Evolutionary conservation across 2,797 vertebrate species (phyloP).

Genomic region (Moxostoma hubbsi): DNA sequence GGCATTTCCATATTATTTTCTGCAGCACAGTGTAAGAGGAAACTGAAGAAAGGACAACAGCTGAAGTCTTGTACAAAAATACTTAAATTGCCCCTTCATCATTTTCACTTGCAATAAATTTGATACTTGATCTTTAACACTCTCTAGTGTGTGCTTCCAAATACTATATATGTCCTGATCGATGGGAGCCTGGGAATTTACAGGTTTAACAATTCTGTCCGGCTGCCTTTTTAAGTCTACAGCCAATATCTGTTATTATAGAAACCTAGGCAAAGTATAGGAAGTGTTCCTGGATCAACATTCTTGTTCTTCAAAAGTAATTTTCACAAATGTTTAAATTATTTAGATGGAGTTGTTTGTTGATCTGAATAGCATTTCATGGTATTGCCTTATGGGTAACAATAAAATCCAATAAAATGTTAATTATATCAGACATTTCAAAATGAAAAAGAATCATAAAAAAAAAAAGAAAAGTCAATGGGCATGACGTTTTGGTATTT

Average conservation of each 20-base stretch:
- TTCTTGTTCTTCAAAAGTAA: too few species aligned
- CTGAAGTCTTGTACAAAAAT: conserved; percentile 4
- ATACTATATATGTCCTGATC: too few species aligned
- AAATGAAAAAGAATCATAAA: neutral
- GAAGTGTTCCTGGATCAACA: too few species aligned
- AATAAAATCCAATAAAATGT: neutral
- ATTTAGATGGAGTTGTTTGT: neutral
- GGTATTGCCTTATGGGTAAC: neutral
- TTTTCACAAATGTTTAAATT: neutral
- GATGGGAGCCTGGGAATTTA: too few species aligned
- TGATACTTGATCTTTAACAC: neutral
- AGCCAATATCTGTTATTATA: neutral
- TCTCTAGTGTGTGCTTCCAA: neutral
- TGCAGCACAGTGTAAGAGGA: neutral
- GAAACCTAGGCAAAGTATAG: too few species aligned
- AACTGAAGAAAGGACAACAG: neutral
- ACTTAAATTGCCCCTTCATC: conserved; percentile 16
- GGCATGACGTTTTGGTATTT: too few species aligned
- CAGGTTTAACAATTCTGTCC: too few species aligned
- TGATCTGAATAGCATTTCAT: neutral
- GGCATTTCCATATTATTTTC: neutral
- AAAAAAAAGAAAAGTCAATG: neutral
- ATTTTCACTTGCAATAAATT: neutral
- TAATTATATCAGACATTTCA: neutral
- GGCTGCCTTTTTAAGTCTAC: too few species aligned